Percentiles rank a stretch among this genome's conserved stretches.
Conservation (phyloP, 2,888 invertebrate genomes). For the Aplocera efformata region DNA sequence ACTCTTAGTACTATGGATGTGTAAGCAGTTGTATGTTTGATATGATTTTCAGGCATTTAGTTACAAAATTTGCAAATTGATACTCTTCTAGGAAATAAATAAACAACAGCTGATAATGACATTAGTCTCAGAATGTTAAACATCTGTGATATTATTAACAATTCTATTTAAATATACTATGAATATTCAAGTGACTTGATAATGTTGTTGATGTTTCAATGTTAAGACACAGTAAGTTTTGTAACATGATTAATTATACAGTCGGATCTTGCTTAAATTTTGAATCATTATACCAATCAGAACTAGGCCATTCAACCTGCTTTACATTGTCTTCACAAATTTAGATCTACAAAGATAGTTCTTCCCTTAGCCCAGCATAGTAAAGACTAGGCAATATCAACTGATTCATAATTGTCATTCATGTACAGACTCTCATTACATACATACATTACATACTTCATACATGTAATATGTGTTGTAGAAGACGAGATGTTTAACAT, state of each 20-base stretch:
- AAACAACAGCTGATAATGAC: conserved; percentile 15
- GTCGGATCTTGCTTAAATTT: not conserved
- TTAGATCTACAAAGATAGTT: too few species aligned
- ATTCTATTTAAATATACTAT: conserved; percentile 13
- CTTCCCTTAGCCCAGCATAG: too few species aligned
- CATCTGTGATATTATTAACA: conserved; percentile 11
- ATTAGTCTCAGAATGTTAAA: conserved; percentile 7
- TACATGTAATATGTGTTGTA: too few species aligned
- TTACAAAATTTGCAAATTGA: too few species aligned
- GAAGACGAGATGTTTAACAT: conserved; percentile 10
- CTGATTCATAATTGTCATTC: too few species aligned
- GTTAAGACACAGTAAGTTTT: conserved; percentile 10
- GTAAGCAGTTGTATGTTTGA: too few species aligned
- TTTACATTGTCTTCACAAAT: too few species aligned
- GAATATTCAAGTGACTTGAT: conserved; percentile 13
- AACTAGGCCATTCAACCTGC: not conserved
- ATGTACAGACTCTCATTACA: too few species aligned
- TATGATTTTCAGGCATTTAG: too few species aligned
- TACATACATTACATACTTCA: too few species aligned
- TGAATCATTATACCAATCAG: not conserved
- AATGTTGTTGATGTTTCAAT: conserved; percentile 13
- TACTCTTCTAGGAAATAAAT: not conserved
- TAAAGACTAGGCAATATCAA: too few species aligned
- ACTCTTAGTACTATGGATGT: too few species aligned
- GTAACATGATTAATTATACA: not conserved